Conservation (phyloP, 2,113 vertebrate species). For the Salvelinus alpinus region DNA sequence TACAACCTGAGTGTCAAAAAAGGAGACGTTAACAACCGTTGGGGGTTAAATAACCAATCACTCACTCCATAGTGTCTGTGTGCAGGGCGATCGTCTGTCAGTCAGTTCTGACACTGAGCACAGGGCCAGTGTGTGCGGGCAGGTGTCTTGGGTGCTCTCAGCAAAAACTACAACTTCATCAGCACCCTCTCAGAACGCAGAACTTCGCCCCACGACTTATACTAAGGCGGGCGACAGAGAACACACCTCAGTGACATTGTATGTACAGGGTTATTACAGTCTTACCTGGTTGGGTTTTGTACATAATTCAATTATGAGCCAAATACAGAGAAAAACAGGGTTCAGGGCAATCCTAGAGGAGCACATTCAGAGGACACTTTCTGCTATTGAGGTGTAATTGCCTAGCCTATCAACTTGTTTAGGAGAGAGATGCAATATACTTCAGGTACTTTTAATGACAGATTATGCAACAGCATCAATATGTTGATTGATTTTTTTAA, state of each 20-base stretch:
- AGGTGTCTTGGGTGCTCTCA: conserved; percentile 36
- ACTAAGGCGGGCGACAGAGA: conserved; percentile 75
- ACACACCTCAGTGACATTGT: conserved; percentile 67
- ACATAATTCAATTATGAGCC: background rate
- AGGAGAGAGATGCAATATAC: background rate
- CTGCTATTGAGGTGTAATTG: background rate
- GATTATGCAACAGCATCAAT: too few species aligned
- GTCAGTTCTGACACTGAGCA: conserved; percentile 63
- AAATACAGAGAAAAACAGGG: background rate
- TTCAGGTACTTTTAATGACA: background rate
- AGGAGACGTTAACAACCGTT: conserved; percentile 39
- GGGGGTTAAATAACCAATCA: conserved; percentile 57
- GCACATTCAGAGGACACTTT: background rate
- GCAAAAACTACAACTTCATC: conserved; percentile 47
- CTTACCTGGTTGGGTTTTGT: conserved; percentile 53
- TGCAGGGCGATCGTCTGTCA: conserved; percentile 68
- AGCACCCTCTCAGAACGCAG: conserved; percentile 34
- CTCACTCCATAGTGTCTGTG: conserved; percentile 80
- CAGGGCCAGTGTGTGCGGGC: conserved; percentile 30
- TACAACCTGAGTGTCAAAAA: conserved; percentile 17
- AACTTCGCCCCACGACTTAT: conserved; percentile 67
- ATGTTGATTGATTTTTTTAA: too few species aligned
- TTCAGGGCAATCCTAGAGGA: background rate
- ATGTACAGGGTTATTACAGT: conserved; percentile 58
- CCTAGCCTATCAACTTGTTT: background rate